Evolutionary conservation across 2,888 invertebrate genomes (phyloP), one percentile per base, ranked within the genome.

Genomic region (Zaprionus obscuricornis): DNA sequence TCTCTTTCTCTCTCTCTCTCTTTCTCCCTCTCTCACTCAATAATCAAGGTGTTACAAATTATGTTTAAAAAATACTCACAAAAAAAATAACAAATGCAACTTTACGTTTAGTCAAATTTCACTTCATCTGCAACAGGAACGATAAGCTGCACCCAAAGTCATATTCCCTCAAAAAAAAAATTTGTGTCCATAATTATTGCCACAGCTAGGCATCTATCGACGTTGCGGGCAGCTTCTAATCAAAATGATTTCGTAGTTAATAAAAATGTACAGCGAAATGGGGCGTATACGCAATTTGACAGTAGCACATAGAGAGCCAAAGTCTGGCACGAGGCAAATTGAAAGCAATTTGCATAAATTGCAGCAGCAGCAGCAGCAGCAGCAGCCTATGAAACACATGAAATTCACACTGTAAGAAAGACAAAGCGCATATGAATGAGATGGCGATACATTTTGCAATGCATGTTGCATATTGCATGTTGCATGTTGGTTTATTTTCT

Each of bases 301-400:
- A 11, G 54, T 33, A 36, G 29, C 39, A 26, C 40, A 40, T 14
- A 6, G 8, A 20, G 27, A 20, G 43, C 22, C 66, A 7, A 66
- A 45, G 66, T 62, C 54, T 39, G 59, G 51, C 63, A 71, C 67
- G 52, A 72, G 74, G 47, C 75, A 71, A 85, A 78, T 72, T 85
- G 79, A 63, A 69, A 68, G 81, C 73, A 75, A 83, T 85, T 85
- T 81, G 71, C 85, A 85, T 83, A 79, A 85, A 79, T 85, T 82
- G 65, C 63, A 39, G 37, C 47, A 57, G 39, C 66, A 43, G 24
- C 34, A 39, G 64, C 64, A 62, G 37, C 34, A n/a, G n/a, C n/a
- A n/a, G n/a, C n/a, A n/a, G n/a, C n/a, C n/a, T n/a, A n/a, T n/a
- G n/a, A n/a, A n/a, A n/a, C n/a, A n/a, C n/a, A n/a, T n/a, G n/a